phyloP scores from a whole-genome alignment of 2,113 vertebrate genomes.

The Burhinus oedicnemus region DNA sequence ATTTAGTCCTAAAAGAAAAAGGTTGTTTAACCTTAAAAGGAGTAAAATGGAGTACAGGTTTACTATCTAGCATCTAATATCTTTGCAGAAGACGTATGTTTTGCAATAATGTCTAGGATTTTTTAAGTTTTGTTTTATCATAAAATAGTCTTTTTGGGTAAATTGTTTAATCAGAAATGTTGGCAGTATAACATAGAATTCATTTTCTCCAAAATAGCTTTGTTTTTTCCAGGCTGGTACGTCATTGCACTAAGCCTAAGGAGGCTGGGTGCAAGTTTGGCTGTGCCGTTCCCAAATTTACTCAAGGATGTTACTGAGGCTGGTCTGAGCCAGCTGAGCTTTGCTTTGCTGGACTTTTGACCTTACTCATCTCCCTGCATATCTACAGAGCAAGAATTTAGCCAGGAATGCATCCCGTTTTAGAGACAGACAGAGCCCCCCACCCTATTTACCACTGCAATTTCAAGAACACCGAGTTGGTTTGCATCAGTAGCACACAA shows the following conservation, averaged over 20 bases:
- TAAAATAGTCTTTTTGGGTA: neutral
- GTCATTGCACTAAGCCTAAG: neutral
- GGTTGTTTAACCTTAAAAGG: constrained; percentile 13
- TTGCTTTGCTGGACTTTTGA: neutral
- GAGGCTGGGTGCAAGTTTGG: neutral
- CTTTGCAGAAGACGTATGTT: neutral
- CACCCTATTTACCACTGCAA: neutral
- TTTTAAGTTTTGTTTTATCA: neutral
- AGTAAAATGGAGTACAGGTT: neutral
- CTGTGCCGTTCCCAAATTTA: neutral
- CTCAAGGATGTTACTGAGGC: neutral
- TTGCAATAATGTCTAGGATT: neutral
- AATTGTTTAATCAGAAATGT: constrained; percentile 4
- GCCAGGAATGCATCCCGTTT: neutral
- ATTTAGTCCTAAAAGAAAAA: neutral
- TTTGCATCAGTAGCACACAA: neutral
- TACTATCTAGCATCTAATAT: neutral
- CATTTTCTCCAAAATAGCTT: neutral
- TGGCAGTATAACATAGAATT: neutral
- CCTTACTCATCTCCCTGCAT: neutral
- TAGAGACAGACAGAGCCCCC: neutral
- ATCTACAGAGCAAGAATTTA: neutral
- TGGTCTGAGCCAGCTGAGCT: neutral
- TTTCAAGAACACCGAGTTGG: neutral
- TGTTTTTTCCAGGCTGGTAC: neutral